Evolutionary conservation across 2,888 invertebrate genomes (phyloP).

Genomic region (Leptothorax acervorum): DNA sequence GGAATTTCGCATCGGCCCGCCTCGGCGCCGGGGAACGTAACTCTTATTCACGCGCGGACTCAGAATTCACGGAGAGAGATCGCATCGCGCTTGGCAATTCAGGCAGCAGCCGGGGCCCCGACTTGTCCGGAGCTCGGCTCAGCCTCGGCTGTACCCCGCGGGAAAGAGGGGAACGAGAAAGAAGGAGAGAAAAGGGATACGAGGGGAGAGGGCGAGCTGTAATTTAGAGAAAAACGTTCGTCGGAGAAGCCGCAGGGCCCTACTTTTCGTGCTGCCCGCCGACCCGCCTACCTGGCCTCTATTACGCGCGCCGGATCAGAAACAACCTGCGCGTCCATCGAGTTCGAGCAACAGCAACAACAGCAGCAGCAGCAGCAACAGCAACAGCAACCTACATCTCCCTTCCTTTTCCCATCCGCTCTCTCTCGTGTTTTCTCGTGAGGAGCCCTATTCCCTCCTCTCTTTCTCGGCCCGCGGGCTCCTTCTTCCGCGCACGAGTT

Average conservation of each 20-base stretch:
- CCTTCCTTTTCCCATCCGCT: neutral
- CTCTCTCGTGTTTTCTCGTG: conserved; percentile 19
- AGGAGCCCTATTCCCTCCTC: neutral
- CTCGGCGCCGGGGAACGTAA: conserved; percentile 30
- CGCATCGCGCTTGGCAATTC: conserved; percentile 67
- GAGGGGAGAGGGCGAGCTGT: conserved; percentile 70
- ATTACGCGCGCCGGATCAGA: conserved; percentile 69
- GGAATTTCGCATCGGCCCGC: conserved; percentile 44
- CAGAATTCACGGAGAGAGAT: conserved; percentile 26
- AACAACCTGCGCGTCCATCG: conserved; percentile 64
- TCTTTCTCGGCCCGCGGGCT: conserved; percentile 16
- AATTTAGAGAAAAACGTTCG: conserved; percentile 79
- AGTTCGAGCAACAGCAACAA: conserved; percentile 38
- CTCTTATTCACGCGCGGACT: conserved; percentile 40
- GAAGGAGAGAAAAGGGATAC: conserved; percentile 55
- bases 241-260: conserved; percentile 73
- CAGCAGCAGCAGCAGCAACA: conserved; percentile 3
- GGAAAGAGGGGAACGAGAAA: conserved; percentile 59
- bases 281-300: conserved; percentile 76
- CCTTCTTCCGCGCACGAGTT: conserved; percentile 4
- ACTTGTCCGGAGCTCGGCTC: conserved; percentile 2
- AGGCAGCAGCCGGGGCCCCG: conserved; percentile 59
- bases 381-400: conserved; percentile 30
- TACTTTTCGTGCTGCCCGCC: conserved; percentile 74
- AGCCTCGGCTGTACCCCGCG: conserved; percentile 55